Evolutionary conservation across 2,113 vertebrate genomes (phyloP), one percentile per base, ranked within the genome.

Genomic region (Leptocoma aspasia): DNA sequence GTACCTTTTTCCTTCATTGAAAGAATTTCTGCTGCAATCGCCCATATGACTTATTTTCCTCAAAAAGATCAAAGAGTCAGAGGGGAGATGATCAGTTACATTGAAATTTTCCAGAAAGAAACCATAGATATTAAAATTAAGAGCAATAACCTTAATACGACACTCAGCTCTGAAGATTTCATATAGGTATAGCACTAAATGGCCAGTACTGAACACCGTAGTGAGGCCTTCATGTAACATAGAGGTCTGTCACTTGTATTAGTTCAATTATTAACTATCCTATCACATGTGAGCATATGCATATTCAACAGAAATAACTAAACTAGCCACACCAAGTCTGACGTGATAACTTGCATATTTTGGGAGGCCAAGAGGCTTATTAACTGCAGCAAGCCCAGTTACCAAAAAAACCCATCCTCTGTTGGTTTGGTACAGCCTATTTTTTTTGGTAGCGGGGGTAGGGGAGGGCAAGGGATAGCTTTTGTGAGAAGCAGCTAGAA

Each of bases 121-220:
- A 41, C 4, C 37, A 20, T 21, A 56, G 45, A 87, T 79, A 70
- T 37, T 2, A 65, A 86, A 84, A 53, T 41, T 26, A 72, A 49
- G 19, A 66, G 3, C 41, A 81, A 44, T 22, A 81, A 72, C 11
- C 19, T 59, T 64, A 81, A 64, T 44, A 27, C 2, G 56, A 21
- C 9, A 56, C 21, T 15, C 18, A 88, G 39, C 4, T 86, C n/a
- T 13, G 65, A 89, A 68, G 19, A 57, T 73, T 65, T 89, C 22
- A 41, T 17, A 12, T 16, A 53, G 3, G 13, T 73, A 49, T 15
- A 77, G 6, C 37, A 52, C 20, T 89, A 77, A 88, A 70, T 41
- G 42, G 3, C 8, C 35, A 82, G 33, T 56, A 82, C 9, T 65
- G 52, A 66, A 18, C 31, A 71, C 9, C 0, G 0, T 7, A 45